phyloP scores from a whole-genome alignment of 2,888 invertebrate genomes.

The Mayetiola destructor region DNA sequence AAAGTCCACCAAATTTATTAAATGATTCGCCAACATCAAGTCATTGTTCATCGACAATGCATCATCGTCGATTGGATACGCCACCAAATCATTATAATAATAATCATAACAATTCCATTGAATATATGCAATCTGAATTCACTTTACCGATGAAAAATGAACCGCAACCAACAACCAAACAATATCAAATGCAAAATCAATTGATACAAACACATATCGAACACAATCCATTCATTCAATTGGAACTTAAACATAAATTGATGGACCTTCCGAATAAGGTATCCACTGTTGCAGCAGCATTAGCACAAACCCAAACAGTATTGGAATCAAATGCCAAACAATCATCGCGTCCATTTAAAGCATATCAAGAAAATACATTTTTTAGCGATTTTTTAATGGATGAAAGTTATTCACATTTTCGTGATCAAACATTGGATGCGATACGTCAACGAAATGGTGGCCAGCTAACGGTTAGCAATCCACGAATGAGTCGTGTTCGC shows the following conservation, averaged over 20 bases:
- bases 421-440: constrained; percentile 50
- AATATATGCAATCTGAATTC: background rate
- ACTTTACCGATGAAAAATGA: background rate
- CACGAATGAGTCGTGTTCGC: constrained; percentile 52
- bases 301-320: too few species aligned
- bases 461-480: constrained; percentile 42
- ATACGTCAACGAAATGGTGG: constrained; percentile 49
- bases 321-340: background rate
- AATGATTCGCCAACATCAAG: constrained; percentile 17
- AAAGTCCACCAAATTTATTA: constrained; percentile 25
- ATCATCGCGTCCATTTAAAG: constrained; percentile 45
- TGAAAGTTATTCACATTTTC: constrained; percentile 56
- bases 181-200: too few species aligned
- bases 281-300: too few species aligned
- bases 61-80: background rate
- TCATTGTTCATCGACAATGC: constrained; percentile 14
- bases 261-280: too few species aligned
- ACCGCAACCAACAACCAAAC: constrained; percentile 7
- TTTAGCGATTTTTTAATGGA: constrained; percentile 43
- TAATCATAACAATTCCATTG: background rate
- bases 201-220: too few species aligned
- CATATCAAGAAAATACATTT: constrained; percentile 55
- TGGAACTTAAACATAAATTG: too few species aligned
- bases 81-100: background rate
- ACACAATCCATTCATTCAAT: too few species aligned